Base-by-base conservation (phyloP, 37 sponge, comb jelly and placozoan genomes). In the Cladorhizidae sp. region DNA sequence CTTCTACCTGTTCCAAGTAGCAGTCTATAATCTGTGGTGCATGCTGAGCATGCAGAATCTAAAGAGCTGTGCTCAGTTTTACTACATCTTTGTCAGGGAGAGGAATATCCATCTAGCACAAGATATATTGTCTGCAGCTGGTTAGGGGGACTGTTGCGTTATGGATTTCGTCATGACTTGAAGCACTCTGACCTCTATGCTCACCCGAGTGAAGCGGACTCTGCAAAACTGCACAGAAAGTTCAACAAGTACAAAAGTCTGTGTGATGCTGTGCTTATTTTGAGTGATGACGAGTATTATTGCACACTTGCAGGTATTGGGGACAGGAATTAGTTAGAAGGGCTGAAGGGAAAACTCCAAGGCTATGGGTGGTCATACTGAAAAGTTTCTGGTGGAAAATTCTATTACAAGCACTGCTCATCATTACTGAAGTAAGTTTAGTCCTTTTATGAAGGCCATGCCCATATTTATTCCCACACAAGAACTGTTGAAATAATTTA, bases 91-190 rank as follows among this genome's bases (percentile, higher is more conserved):
- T 9, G 9, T 45, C 9, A 45, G 49, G 5, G 49, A 45, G 9
- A 9, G 9, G 5, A 45, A 45, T 12, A 12, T 45, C 49, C 9
- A 45, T 5, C 49, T 45, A 45, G 5, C 49, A 12, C 9, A 12
- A 12, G 9, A 12, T 12, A 45, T 12, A 5, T 45, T 45, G 5
- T 45, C 49, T 45, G 9, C 67, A 92, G 88, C 45, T 92, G 92
- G 92, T 11, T 92, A n/a, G 92, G 87, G 33, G 76, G 80, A 18
- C 58, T 92, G 55, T 67, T 92, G 57, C 84, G 76, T 62, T 31
- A n/a, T 25, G 92, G 92, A 23, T 80, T 67, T 57, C 39, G 74
- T 55, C 76, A 75, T n/a, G 67, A 37, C 15, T 76, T 92, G n/a
- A 55, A 76, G 0, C 77, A 92, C 21, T 59, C 54, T 15, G 92